A percentile compares a stretch with the other conserved stretches of the same genome.
Conservation (phyloP, 2,113 vertebrate species). For the Actinemys pallida region DNA sequence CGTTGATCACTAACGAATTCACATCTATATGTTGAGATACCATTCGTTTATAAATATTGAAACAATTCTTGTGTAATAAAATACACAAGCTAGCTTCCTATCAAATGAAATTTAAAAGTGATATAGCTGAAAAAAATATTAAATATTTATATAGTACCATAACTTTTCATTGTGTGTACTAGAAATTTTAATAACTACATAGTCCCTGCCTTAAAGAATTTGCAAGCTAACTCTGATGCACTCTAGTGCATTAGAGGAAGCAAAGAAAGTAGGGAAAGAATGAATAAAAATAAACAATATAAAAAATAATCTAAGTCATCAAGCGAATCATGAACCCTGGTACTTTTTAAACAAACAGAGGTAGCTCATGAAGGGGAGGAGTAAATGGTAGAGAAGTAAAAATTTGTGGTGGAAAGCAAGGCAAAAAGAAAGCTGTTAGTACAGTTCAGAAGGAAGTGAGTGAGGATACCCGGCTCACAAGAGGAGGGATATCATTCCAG, state of each 20-base stretch:
- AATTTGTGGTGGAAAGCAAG: not conserved
- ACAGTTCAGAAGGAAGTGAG: not conserved
- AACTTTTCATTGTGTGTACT: not conserved
- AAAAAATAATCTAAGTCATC: not conserved
- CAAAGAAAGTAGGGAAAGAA: not conserved
- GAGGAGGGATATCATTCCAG: not conserved
- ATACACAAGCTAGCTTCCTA: not conserved
- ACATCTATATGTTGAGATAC: rapidly evolving
- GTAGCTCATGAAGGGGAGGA: not conserved
- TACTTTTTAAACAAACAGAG: not conserved
- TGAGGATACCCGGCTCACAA: not conserved
- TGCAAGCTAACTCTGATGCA: not conserved
- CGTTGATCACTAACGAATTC: not conserved
- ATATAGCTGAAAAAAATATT: not conserved
- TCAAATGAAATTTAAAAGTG: not conserved
- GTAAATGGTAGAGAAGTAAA: not conserved
- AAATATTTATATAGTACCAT: not conserved
- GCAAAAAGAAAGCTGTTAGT: not conserved
- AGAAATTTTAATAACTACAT: not conserved
- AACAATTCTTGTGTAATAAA: not conserved
- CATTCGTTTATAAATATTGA: not conserved
- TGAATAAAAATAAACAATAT: not conserved
- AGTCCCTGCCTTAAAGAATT: not conserved
- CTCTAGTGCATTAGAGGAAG: not conserved
- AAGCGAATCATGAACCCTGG: not conserved